Conservation (phyloP, 2,888 invertebrate species). For the Ennomos quercinarius region DNA sequence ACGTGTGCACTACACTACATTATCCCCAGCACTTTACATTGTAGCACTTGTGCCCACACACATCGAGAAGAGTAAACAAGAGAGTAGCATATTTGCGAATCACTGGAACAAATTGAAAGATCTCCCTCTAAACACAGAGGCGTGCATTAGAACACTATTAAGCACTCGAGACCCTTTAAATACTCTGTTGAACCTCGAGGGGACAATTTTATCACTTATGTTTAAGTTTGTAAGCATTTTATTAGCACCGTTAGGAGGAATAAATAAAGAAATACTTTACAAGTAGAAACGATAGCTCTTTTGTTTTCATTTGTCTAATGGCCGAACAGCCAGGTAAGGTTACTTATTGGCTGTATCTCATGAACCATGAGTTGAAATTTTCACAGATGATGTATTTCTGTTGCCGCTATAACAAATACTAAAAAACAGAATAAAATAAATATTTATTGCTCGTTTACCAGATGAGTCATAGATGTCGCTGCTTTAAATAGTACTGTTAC, state of each 20-base stretch:
- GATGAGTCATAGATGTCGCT: too few relatives aligned
- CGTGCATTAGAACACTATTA: conserved; percentile 76
- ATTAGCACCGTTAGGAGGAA: background rate
- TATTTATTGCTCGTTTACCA: too few relatives aligned
- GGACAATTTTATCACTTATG: conserved; percentile 21
- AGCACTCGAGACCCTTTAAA: conserved; percentile 54
- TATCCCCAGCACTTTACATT: background rate
- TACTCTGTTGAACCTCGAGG: conserved; percentile 14
- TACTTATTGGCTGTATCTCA: too few relatives aligned
- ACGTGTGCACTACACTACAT: conserved; percentile 1
- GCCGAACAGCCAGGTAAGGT: too few relatives aligned
- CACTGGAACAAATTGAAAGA: conserved; percentile 78
- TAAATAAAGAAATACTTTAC: too few relatives aligned
- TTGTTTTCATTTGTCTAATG: too few relatives aligned
- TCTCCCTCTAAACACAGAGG: conserved; percentile 65
- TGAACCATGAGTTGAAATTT: too few relatives aligned
- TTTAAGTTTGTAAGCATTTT: conserved; percentile 10
- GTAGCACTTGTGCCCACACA: conserved; percentile 52
- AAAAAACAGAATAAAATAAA: too few relatives aligned
- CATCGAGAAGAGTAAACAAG: conserved; percentile 66
- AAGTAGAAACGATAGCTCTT: too few relatives aligned
- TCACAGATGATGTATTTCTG: too few relatives aligned
- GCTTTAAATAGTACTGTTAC: too few relatives aligned
- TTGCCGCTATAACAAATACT: too few relatives aligned
- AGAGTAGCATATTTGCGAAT: conserved; percentile 70